Evolutionary conservation across 2,113 vertebrate genomes (phyloP).

Genomic region (Thamnophis sirtalis): DNA sequence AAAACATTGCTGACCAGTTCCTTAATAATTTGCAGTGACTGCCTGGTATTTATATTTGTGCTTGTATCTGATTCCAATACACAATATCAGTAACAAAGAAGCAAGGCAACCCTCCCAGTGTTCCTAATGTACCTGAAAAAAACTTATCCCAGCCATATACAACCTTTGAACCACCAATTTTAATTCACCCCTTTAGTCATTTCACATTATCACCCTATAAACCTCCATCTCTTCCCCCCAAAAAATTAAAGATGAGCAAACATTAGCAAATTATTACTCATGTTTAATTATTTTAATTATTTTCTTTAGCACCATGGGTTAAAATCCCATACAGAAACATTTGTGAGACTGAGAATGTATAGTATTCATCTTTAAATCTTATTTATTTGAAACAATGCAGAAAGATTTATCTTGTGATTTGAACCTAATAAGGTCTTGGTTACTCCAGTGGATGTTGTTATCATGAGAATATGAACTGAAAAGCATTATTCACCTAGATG

Average conservation of each 20-base stretch:
- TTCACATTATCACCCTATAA: background rate
- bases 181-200: background rate
- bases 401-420: background rate
- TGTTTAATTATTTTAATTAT: no score
- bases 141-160: background rate
- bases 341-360: background rate
- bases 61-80: background rate
- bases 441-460: background rate
- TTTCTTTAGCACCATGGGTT: background rate
- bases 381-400: background rate
- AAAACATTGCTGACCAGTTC: background rate
- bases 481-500: background rate
- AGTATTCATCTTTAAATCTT: background rate
- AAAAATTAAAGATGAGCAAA: background rate
- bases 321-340: background rate
- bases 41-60: background rate
- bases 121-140: background rate
- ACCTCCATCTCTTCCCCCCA: background rate
- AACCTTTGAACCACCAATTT: background rate
- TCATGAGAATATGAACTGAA: background rate
- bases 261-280: background rate
- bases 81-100: background rate
- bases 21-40: background rate
- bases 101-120: background rate
- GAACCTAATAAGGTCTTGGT: background rate